Conservation (phyloP, 1,140 invertebrate species). For the Harlomillsia oculata region DNA sequence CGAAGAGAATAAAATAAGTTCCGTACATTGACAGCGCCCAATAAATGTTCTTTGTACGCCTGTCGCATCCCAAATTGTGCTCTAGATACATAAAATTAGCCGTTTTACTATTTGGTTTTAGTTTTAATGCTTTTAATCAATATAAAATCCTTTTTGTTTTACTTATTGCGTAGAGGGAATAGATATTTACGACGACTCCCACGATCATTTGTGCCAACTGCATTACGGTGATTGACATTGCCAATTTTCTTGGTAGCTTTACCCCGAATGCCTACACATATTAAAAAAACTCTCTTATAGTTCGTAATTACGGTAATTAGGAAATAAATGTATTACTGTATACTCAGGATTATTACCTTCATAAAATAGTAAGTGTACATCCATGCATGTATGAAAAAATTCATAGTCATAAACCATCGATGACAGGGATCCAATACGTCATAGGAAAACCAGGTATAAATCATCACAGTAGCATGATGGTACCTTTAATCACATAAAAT, state of each 20-base stretch:
- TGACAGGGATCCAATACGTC: slow-evolving; percentile 20
- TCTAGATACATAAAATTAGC: background rate
- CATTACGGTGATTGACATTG: slow-evolving; percentile 83
- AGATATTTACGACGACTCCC: slow-evolving; percentile 36
- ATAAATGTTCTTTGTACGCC: slow-evolving; percentile 39
- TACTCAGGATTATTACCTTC: slow-evolving; percentile 8
- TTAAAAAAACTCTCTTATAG: too few species aligned
- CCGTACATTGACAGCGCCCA: slow-evolving; percentile 76
- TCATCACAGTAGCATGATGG: slow-evolving; percentile 14
- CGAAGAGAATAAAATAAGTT: slow-evolving; percentile 84
- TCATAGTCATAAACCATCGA: slow-evolving; percentile 65
- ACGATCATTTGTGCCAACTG: slow-evolving; percentile 88
- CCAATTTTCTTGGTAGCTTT: slow-evolving; percentile 36
- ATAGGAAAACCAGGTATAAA: slow-evolving; percentile 22
- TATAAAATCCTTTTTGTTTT: too few species aligned
- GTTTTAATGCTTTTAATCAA: too few species aligned
- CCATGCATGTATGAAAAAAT: slow-evolving; percentile 90
- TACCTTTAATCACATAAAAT: slow-evolving; percentile 7
- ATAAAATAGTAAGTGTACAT: slow-evolving; percentile 56
- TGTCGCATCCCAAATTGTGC: slow-evolving; percentile 2
- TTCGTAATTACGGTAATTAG: too few species aligned
- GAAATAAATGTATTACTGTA: too few species aligned
- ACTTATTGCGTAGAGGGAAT: slow-evolving; percentile 18
- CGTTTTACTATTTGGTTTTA: too few species aligned
- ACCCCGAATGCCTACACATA: background rate